Conservation (phyloP, 2,113 vertebrate genomes). For the Perca schrenkii region DNA sequence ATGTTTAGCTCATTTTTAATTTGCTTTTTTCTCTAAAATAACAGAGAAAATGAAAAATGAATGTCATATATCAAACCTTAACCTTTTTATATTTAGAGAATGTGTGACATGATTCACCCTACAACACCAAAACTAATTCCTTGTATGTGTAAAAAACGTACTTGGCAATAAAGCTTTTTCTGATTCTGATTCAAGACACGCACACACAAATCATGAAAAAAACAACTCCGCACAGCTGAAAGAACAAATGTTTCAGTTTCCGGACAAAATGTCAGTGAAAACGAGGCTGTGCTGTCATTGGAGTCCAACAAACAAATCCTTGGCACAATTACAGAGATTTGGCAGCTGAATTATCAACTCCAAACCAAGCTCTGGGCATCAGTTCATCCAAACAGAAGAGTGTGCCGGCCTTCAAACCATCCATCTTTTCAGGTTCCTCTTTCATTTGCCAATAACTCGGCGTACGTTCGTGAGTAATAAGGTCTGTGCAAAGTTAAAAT, state of each 20-base stretch:
- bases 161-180: too few species aligned
- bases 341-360: conserved; percentile 42
- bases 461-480: neutral
- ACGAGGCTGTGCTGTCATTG: neutral
- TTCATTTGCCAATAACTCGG: conserved; percentile 41
- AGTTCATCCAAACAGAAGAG: conserved; percentile 23
- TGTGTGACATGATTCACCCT: too few species aligned
- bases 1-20: conserved; percentile 13
- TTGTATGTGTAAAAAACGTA: too few species aligned
- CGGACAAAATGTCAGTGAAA: conserved; percentile 15
- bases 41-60: neutral
- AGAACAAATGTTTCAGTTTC: conserved; percentile 4
- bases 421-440: conserved; percentile 25
- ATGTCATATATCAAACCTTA: neutral
- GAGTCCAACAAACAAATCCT: conserved; percentile 29
- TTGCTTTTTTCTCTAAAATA: conserved; percentile 10
- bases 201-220: neutral
- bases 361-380: conserved; percentile 6
- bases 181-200: too few species aligned
- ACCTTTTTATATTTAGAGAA: too few species aligned
- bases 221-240: neutral
- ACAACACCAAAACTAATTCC: too few species aligned
- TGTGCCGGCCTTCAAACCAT: conserved; percentile 25
- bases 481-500: conserved; percentile 14
- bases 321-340: conserved; percentile 9